Evolutionary conservation across 2,113 vertebrate species (phyloP), one percentile per base, ranked within the genome.

Genomic region (Columba livia): DNA sequence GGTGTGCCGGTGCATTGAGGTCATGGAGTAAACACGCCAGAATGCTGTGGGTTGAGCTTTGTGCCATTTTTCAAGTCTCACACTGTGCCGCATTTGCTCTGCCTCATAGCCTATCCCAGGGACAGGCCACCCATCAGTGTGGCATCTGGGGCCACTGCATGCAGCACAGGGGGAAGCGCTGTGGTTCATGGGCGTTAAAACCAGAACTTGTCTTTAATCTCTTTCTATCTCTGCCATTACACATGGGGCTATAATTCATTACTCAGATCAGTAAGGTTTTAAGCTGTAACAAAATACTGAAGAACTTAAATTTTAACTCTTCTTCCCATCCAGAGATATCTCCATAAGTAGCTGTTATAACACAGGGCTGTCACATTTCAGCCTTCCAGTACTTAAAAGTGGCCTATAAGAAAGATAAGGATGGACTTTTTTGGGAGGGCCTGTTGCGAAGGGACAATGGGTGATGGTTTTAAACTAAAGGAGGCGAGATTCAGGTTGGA

Each of bases 141-240:
- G 4, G 11, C 6, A 0, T 61, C 29, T 81, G 57, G 7, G 10
- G 11, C 31, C 36, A 34, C 9, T 79, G 65, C 29, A 64, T 56
- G 40, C 42, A 58, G 73, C 15, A 9, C 15, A 20, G 0, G 0
- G 28, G 31, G 40, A 57, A 90, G 21, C 1, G 1, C 51, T 54
- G n/a, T 31, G 11, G 31, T 40, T 65, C 28, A 17, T 19, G n/a
- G 36, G 2, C 28, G 12, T 62, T 73, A 77, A 54, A 81, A 21
- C 18, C 31, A 86, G 64, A 54, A 88, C 25, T 62, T 5, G 0
- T 54, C n/a, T 65, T 58, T 29, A 54, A 2, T 36, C 16, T 91
- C n/a, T 74, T 90, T 66, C 58, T 12, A 44, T 73, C 58, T 47
- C 7, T 31, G 9, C 50, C 5, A 0, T 58, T 80, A 81, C 13